These are phyloP conservation scores for Aplocera efformata DNA, from an alignment of 2,888 invertebrate genomes.

Conservation along the genomic window DNA sequence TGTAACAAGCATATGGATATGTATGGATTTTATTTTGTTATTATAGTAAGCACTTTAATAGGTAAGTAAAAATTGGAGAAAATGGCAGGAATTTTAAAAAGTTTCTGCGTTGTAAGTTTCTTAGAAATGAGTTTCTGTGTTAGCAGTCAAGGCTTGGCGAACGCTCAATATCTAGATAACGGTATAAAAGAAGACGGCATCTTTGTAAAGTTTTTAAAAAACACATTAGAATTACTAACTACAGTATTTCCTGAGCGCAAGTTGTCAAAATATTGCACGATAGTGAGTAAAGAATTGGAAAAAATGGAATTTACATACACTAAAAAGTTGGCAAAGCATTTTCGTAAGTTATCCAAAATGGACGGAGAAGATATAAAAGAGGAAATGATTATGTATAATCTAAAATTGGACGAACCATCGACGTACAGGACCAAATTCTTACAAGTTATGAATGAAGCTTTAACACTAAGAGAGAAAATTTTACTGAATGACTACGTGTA, in stretches of 20 bases:
- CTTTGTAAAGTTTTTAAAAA: constrained; percentile 49
- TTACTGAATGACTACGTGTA: constrained; percentile 48
- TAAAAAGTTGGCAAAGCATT: constrained; percentile 35
- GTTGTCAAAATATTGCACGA: constrained; percentile 38
- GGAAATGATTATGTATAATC: constrained; percentile 34
- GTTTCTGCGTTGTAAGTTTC: constrained; percentile 8
- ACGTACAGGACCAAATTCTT: constrained; percentile 39
- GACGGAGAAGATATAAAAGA: constrained; percentile 36
- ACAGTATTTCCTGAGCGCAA: constrained; percentile 36
- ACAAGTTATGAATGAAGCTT: constrained; percentile 43
- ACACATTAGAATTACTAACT: constrained; percentile 39
- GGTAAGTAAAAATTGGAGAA: neutral
- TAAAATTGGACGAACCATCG: constrained; percentile 30
- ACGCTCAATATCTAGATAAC: neutral
- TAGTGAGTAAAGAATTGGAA: constrained; percentile 35
- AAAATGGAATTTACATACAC: constrained; percentile 35
- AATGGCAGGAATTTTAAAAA: constrained; percentile 1
- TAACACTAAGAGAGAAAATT: constrained; percentile 40
- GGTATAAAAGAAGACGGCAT: constrained; percentile 28
- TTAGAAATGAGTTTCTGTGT: constrained; percentile 8
- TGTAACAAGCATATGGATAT: neutral
- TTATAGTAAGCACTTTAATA: too few species aligned
- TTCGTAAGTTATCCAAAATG: constrained; percentile 36
- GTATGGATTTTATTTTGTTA: neutral
- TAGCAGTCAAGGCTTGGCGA: constrained; percentile 3